A percentile compares a stretch with the other conserved stretches of the same genome.
Conservation (phyloP, 2,113 vertebrate genomes). For the Corythoichthys haematopterus region DNA sequence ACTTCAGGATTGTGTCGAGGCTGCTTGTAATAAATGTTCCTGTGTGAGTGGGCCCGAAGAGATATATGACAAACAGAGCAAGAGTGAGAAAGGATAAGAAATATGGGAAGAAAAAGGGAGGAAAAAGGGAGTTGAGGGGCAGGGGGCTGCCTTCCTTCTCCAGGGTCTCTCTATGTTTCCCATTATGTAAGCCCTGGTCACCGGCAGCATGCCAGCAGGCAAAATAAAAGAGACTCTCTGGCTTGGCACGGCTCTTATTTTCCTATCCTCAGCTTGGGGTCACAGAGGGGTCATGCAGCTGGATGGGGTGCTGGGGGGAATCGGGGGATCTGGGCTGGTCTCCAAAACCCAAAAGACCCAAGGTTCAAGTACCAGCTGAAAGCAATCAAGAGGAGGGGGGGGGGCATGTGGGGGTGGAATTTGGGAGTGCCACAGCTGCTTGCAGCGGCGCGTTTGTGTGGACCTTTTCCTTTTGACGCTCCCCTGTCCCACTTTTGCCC, state of each 20-base stretch:
- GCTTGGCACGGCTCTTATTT: conserved; percentile 99
- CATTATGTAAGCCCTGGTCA: conserved; percentile 99
- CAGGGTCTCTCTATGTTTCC: conserved; percentile 99
- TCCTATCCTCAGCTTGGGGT: conserved; percentile 99
- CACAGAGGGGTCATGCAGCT: conserved; percentile 99
- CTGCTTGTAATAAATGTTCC: conserved; percentile 94
- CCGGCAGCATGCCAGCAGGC: conserved; percentile 99
- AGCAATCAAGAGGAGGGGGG: conserved; percentile 87
- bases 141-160: conserved; percentile 86
- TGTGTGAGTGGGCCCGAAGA: conserved; percentile 86
- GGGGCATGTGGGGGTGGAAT: conserved; percentile 67
- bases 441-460: conserved; percentile 72
- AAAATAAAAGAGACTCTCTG: conserved; percentile 99
- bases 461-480: conserved; percentile 57
- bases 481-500: conserved; percentile 55
- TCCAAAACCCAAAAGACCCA: conserved; percentile 97
- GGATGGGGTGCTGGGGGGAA: conserved; percentile 99
- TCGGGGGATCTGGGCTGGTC: conserved; percentile 99
- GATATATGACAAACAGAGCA: conserved; percentile 89
- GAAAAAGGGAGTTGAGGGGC: conserved; percentile 49
- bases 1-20: conserved; percentile 79
- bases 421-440: conserved; percentile 98
- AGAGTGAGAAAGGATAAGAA: conserved; percentile 72
- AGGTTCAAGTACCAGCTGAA: conserved; percentile 99
- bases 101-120: conserved; percentile 79